phyloP scores from a whole-genome alignment of 2,113 vertebrate genomes.

The Ifrita kowaldi region DNA sequence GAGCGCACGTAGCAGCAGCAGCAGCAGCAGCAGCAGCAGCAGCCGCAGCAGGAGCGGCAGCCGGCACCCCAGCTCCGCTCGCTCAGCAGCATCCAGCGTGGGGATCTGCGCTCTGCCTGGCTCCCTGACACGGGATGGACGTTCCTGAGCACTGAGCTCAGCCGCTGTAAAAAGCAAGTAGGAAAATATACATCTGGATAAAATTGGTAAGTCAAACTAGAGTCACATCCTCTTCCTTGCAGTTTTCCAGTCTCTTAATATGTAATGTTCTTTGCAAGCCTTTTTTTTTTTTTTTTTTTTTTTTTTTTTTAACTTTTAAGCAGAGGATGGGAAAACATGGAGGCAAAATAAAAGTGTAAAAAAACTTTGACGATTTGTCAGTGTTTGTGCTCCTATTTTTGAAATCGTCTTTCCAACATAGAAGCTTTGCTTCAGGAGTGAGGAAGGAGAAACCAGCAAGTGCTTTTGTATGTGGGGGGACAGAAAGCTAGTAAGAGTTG shows the following conservation, averaged over 20 bases:
- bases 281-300: too few species aligned
- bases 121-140: background rate
- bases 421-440: background rate
- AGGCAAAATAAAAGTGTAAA: background rate
- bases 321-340: slow-evolving; percentile 36
- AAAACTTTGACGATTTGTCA: background rate
- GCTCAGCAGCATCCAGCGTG: background rate
- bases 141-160: slow-evolving; percentile 64
- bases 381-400: background rate
- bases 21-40: background rate
- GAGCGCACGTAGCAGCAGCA: background rate
- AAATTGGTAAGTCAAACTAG: slow-evolving; percentile 53
- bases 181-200: slow-evolving; percentile 46
- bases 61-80: background rate
- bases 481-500: background rate
- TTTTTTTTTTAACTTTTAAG: background rate
- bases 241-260: background rate
- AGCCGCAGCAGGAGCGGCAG: background rate
- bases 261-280: background rate
- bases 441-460: background rate
- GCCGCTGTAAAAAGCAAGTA: slow-evolving; percentile 48
- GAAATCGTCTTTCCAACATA: background rate
- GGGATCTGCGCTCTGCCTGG: background rate
- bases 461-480: background rate
- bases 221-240: background rate